Base-by-base conservation (phyloP, 2,797 vertebrate species). In the Protosalanx chinensis region DNA sequence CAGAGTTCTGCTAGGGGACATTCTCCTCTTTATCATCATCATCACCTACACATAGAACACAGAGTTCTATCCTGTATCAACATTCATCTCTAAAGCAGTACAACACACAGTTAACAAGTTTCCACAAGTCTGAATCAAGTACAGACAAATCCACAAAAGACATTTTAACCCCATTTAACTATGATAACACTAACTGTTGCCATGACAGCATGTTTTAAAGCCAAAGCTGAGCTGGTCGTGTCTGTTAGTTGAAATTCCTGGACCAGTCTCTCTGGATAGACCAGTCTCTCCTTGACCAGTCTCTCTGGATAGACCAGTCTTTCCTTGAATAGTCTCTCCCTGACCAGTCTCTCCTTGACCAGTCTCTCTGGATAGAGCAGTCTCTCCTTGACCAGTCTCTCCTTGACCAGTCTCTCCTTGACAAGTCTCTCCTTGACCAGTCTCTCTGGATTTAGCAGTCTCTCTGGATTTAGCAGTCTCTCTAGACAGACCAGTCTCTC, bases 151-250 rank as follows among this genome's bases (percentile, higher is more conserved):
- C 49, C 37, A 78, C 74, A 80, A 32, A 33, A 81, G 74, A 68
- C 46, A 81, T 73, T 75, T 74, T 69, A 72, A 73, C 62, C 72
- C 70, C 30, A 41, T 18, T 1, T 51, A 53, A 30, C 27, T 29
- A 8, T 29, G 49, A 15, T 8, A 67, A 53, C 23, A 27, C 27
- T 12, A 75, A 79, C 79, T 64, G 79, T 85, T 79, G 81, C 81
- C 76, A 83, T 76, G 85, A 88, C 85, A 83, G 82, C 84, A 85
- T 81, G 85, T 80, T 85, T 90, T 91, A 89, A 92, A 91, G 87
- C 91, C 90, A 93, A 89, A 93, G 91, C 90, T 85, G 85, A 91
- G 86, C 87, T 88, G 91, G 90, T 91, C 90, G 82, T 79, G 23
- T n/a, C 66, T 84, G 71, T 46, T 46, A 8, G 41, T 46, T 8